Evolutionary conservation across 2,797 vertebrate species (phyloP).

Genomic region (Coregonus sp.): DNA sequence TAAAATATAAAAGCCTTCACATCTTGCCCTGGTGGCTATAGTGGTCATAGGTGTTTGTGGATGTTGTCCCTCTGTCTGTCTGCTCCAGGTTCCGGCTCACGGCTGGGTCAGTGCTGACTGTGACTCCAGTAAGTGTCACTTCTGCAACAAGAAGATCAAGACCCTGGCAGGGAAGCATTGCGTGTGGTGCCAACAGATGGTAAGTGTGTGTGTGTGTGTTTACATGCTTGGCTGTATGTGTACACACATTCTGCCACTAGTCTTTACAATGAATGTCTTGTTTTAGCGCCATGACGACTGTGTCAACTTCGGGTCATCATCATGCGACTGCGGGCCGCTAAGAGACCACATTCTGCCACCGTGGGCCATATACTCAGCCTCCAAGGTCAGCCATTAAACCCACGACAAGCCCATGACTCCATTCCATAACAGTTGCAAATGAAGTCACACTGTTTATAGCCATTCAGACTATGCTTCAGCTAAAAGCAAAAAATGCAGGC

Average conservation of each 20-base stretch:
- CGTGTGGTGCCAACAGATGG: slow-evolving; percentile 88
- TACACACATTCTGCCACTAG: neutral
- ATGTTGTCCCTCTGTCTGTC: slow-evolving; percentile 12
- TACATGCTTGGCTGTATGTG: neutral
- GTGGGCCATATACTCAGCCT: slow-evolving; percentile 82
- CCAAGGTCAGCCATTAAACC: slow-evolving; percentile 71
- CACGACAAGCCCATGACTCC: no score
- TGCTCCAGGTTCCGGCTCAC: slow-evolving; percentile 76
- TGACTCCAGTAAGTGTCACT: slow-evolving; percentile 79
- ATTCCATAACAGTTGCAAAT: neutral
- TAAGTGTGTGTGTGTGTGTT: slow-evolving; percentile 37
- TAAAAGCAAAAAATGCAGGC: neutral
- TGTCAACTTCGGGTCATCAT: slow-evolving; percentile 55
- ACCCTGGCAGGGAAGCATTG: slow-evolving; percentile 81
- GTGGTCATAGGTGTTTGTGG: neutral
- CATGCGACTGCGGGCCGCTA: slow-evolving; percentile 82
- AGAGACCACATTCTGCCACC: slow-evolving; percentile 87
- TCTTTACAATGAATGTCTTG: slow-evolving; percentile 7
- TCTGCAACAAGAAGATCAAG: slow-evolving; percentile 88
- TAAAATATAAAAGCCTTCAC: no score
- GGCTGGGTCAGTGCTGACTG: slow-evolving; percentile 85
- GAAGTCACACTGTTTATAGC: neutral
- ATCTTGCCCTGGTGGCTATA: neutral
- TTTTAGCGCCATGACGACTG: slow-evolving; percentile 86
- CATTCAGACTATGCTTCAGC: neutral